phyloP scores from a whole-genome alignment of 1,140 invertebrate genomes.

The Drosophila lowei region DNA sequence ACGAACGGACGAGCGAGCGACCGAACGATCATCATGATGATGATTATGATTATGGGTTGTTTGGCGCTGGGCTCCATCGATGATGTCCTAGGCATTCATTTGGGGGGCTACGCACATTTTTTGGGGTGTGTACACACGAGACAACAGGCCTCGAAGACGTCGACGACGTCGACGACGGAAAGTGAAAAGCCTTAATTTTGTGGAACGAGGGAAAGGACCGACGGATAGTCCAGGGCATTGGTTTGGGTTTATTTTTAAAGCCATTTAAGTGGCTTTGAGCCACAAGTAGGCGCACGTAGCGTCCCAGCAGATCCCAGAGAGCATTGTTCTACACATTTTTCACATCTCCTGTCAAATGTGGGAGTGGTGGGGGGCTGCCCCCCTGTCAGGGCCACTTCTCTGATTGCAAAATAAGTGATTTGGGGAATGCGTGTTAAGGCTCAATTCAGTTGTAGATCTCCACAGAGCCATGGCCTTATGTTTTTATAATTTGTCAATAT shows the following conservation, averaged over 20 bases:
- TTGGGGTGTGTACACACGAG: conserved; percentile 61
- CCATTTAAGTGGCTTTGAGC: conserved; percentile 61
- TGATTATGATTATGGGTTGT: conserved; percentile 77
- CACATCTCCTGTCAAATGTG: conserved; percentile 61
- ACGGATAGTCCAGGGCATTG: neutral
- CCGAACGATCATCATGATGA: conserved; percentile 37
- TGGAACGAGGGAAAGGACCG: conserved; percentile 2
- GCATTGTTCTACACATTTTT: conserved; percentile 72
- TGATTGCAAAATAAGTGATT: conserved; percentile 79
- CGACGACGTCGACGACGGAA: conserved; percentile 34
- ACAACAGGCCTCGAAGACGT: conserved; percentile 25
- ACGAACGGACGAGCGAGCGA: neutral
- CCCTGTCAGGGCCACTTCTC: conserved; percentile 32
- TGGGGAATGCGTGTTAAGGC: conserved; percentile 56
- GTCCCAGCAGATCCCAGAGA: conserved; percentile 11
- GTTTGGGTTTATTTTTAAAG: conserved; percentile 70
- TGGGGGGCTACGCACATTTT: conserved; percentile 58
- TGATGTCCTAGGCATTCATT: conserved; percentile 67
- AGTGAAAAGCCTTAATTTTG: conserved; percentile 76
- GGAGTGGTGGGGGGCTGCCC: neutral
- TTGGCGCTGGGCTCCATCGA: conserved; percentile 32
- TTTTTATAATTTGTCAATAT: conserved; percentile 78
- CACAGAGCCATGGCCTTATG: conserved; percentile 36
- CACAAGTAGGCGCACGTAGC: conserved; percentile 51
- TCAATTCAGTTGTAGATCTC: conserved; percentile 41